Percentiles rank a stretch among this genome's conserved stretches.
These are phyloP conservation scores for Merops nubicus DNA, from an alignment of 2,113 vertebrate species.

Conservation along the genomic window DNA sequence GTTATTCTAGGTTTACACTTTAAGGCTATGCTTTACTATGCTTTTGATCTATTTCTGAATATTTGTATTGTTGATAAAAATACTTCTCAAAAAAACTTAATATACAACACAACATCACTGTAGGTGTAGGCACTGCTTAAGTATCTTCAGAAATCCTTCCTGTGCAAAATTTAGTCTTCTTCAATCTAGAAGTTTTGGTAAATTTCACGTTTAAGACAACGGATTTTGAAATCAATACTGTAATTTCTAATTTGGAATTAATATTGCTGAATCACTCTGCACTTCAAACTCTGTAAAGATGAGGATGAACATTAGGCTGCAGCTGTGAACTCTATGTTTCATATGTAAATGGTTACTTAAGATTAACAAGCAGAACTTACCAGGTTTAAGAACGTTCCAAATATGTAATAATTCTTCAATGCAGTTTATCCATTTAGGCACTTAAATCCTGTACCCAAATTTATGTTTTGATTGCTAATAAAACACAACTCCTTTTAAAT, in stretches of 20 bases:
- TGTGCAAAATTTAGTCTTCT: conserved; percentile 67
- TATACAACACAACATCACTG: conserved; percentile 54
- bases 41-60: conserved; percentile 39
- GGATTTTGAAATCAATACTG: neutral
- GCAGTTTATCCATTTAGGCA: conserved; percentile 69
- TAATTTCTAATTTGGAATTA: conserved; percentile 5
- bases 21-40: conserved; percentile 59
- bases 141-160: conserved; percentile 62
- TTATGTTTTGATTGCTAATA: conserved; percentile 66
- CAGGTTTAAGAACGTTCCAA: conserved; percentile 49
- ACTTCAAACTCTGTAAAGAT: neutral
- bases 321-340: neutral
- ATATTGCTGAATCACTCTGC: conserved; percentile 17
- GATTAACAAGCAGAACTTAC: conserved; percentile 69
- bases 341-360: conserved; percentile 29
- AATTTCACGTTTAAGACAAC: conserved; percentile 27
- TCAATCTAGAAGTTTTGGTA: conserved; percentile 61
- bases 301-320: neutral
- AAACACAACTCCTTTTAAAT: conserved; percentile 74
- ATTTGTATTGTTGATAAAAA: conserved; percentile 55
- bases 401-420: conserved; percentile 21
- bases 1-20: conserved; percentile 21
- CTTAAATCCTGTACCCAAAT: conserved; percentile 66
- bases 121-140: conserved; percentile 88
- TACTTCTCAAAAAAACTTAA: conserved; percentile 58